Evolutionary conservation across 2,113 vertebrate genomes (phyloP).

Genomic region (Misgurnus mizolepis): DNA sequence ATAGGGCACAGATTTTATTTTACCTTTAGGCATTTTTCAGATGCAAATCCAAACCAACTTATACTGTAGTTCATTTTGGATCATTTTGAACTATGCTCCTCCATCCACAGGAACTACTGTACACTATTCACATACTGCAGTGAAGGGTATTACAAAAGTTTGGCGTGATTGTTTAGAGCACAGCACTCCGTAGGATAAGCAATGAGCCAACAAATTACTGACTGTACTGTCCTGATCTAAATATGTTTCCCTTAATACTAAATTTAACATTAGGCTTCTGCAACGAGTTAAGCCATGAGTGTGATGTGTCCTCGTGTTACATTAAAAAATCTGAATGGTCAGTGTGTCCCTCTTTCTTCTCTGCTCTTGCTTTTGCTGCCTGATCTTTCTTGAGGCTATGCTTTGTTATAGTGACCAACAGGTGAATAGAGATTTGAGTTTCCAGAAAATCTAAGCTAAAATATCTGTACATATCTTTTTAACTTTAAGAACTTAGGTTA

Average conservation of each 20-base stretch:
- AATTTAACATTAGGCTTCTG: background rate
- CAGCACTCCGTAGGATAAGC: background rate
- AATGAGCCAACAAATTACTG: background rate
- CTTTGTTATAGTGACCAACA: background rate
- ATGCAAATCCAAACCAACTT: too few relatives aligned
- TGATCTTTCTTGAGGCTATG: background rate
- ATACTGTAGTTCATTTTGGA: too few relatives aligned
- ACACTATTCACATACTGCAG: too few relatives aligned
- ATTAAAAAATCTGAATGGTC: background rate
- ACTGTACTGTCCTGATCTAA: background rate
- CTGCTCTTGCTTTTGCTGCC: background rate
- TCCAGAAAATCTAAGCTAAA: constrained; percentile 19
- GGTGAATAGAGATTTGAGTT: constrained; percentile 40
- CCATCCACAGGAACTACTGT: too few relatives aligned
- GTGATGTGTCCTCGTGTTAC: constrained; percentile 3
- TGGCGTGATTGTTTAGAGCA: background rate
- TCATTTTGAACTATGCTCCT: too few relatives aligned
- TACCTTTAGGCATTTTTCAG: too few relatives aligned
- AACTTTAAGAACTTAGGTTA: too few relatives aligned
- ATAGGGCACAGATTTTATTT: too few relatives aligned
- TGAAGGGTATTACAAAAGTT: background rate
- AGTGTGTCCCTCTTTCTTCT: constrained; percentile 3
- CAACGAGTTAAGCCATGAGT: background rate
- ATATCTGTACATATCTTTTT: background rate
- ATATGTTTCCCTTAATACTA: background rate